Evolutionary conservation across 1,140 invertebrate genomes (phyloP), one percentile per base, ranked within the genome.

Genomic region (Thalassaphorura encarpata): DNA sequence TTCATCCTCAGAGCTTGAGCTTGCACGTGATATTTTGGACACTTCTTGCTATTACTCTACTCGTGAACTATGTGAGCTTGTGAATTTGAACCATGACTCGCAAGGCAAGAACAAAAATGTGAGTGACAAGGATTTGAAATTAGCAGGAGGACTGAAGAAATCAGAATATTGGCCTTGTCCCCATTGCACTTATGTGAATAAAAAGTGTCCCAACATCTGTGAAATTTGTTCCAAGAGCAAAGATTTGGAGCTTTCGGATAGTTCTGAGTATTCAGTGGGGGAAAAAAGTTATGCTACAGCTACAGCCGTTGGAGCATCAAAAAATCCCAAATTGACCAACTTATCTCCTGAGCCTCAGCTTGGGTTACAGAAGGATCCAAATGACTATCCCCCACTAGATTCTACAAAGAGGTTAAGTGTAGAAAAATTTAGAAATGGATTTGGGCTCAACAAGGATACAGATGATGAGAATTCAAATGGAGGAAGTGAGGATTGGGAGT

Each of bases 151-250:
- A 11, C 33, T 11, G 8, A 8, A 36, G 33, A n/a, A 11, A 36
- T 36, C n/a, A 11, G 33, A 13, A 8, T 26, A 21, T 27, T 61
- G 59, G 59, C 8, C 36, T 1, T 61, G 59, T 28, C 36, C 28
- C 21, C 47, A 43, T 42, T 61, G 59, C 27, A 61, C 59, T 28
- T 57, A 56, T 39, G 21, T 46, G 8, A 61, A 61, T 41, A 36
- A 33, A 21, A 33, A 3, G 3, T 27, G 31, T 21, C 51, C 48
- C 6, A 45, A 46, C 19, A 61, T 61, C 16, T 61, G 59, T 40
- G 59, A 61, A 50, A 33, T 61, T 18, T 61, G 59, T 41, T 51
- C 50, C 13, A 61, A 61, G 40, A 56, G 41, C 46, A 61, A 57
- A 39, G 59, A 61, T 52, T 61, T 61, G 49, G 45, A 54, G 6